These are phyloP conservation scores for Ichneumon xanthorius DNA, from an alignment of 2,888 invertebrate genomes.

Conservation along the genomic window DNA sequence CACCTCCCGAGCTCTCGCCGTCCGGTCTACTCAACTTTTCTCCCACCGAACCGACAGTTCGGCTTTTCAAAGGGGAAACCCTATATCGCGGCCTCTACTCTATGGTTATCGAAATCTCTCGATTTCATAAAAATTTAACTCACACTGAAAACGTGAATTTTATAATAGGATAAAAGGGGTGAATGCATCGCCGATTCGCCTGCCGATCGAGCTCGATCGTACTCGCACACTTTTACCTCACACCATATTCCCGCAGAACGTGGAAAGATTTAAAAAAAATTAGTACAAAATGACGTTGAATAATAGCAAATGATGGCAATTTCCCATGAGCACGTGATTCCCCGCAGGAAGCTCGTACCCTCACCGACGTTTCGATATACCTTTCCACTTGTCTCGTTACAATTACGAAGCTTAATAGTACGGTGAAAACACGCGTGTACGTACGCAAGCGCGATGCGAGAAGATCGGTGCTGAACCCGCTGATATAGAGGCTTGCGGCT, in stretches of 20 bases:
- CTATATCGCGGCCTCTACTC: background rate
- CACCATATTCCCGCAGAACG: background rate
- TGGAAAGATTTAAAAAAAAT: background rate
- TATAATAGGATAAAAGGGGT: background rate
- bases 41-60: background rate
- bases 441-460: slow-evolving; percentile 8
- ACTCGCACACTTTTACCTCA: background rate
- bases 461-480: slow-evolving; percentile 41
- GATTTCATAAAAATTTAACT: background rate
- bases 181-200: background rate
- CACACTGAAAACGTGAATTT: background rate
- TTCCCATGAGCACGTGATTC: slow-evolving; percentile 43
- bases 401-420: slow-evolving; percentile 45
- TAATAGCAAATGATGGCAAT: slow-evolving; percentile 47
- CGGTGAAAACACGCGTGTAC: slow-evolving; percentile 23
- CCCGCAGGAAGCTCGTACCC: slow-evolving; percentile 45
- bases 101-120: background rate
- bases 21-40: slow-evolving; percentile 8
- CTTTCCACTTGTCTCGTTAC: slow-evolving; percentile 47
- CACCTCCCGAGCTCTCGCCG: slow-evolving; percentile 12
- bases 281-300: slow-evolving; percentile 31
- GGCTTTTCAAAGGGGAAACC: slow-evolving; percentile 12
- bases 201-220: background rate
- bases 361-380: slow-evolving; percentile 21
- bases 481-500: slow-evolving; percentile 49